These are phyloP conservation scores for Chaetodon trifasciatus DNA, from an alignment of 2,797 vertebrate species.

Conservation along the genomic window DNA sequence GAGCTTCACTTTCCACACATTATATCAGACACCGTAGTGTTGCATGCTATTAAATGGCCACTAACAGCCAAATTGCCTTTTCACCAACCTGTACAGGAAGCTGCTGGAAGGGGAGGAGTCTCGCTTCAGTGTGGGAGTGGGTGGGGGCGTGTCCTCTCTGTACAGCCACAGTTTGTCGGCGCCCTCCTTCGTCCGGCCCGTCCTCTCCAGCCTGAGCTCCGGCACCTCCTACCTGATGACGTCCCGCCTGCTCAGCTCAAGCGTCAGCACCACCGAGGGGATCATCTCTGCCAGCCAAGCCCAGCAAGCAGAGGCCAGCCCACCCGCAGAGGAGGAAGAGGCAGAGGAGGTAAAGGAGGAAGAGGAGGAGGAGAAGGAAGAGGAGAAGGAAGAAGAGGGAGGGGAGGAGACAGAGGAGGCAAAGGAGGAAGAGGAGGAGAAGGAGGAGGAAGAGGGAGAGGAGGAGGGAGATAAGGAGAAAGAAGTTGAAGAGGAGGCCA, in stretches of 20 bases:
- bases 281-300: constrained; percentile 87
- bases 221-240: constrained; percentile 83
- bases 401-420: constrained; percentile 70
- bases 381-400: constrained; percentile 39
- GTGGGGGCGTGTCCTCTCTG: constrained; percentile 83
- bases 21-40: neutral
- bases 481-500: constrained; percentile 76
- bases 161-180: constrained; percentile 78
- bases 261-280: constrained; percentile 89
- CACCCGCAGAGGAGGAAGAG: constrained; percentile 86
- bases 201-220: constrained; percentile 87
- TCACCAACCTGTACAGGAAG: constrained; percentile 83
- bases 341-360: constrained; percentile 79
- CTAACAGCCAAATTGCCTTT: neutral
- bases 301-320: constrained; percentile 88
- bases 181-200: constrained; percentile 80
- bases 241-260: constrained; percentile 80
- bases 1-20: neutral
- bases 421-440: constrained; percentile 77
- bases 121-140: constrained; percentile 88
- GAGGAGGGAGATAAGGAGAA: constrained; percentile 52
- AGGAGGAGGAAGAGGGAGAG: constrained; percentile 28
- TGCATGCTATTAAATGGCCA: neutral
- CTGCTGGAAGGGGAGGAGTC: constrained; percentile 97
- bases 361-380: constrained; percentile 38